Conservation (phyloP, 1,140 invertebrate species). For the Bombus ignitus region DNA sequence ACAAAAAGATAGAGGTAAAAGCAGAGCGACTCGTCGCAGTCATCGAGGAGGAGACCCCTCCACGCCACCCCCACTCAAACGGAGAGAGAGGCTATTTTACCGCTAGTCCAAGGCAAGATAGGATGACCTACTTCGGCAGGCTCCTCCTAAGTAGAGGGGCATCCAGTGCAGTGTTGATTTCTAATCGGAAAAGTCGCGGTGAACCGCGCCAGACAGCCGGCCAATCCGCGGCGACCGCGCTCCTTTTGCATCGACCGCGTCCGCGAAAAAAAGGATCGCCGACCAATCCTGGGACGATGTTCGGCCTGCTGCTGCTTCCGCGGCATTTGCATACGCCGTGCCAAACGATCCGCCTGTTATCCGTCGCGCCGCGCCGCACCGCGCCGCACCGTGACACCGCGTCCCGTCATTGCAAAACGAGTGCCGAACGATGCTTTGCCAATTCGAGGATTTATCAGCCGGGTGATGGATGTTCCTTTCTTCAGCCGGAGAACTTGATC, state of each 20-base stretch:
- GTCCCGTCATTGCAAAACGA: neutral
- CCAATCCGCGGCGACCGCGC: slow-evolving; percentile 66
- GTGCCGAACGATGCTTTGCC: neutral
- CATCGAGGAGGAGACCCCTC: slow-evolving; percentile 64
- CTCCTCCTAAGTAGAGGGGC: slow-evolving; percentile 82
- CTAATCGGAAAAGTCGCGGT: slow-evolving; percentile 80
- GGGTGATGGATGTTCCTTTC: neutral
- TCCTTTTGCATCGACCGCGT: slow-evolving; percentile 56
- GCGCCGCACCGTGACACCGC: neutral
- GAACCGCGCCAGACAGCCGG: slow-evolving; percentile 65
- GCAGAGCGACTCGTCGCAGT: slow-evolving; percentile 37
- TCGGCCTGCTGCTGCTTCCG: slow-evolving; percentile 26
- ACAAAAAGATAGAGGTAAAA: slow-evolving; percentile 46
- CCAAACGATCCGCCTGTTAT: slow-evolving; percentile 36
- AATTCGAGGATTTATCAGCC: slow-evolving; percentile 13
- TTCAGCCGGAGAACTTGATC: neutral
- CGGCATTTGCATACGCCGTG: slow-evolving; percentile 55
- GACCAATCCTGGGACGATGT: slow-evolving; percentile 61
- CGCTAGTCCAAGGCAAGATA: slow-evolving; percentile 77
- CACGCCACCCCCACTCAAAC: slow-evolving; percentile 65
- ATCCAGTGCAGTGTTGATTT: slow-evolving; percentile 77
- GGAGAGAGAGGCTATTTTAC: slow-evolving; percentile 71
- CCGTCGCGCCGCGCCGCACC: neutral
- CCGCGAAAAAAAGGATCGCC: slow-evolving; percentile 50
- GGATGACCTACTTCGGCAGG: slow-evolving; percentile 81